Conservation (phyloP, 2,113 vertebrate genomes). For the Atrichornis clamosus region DNA sequence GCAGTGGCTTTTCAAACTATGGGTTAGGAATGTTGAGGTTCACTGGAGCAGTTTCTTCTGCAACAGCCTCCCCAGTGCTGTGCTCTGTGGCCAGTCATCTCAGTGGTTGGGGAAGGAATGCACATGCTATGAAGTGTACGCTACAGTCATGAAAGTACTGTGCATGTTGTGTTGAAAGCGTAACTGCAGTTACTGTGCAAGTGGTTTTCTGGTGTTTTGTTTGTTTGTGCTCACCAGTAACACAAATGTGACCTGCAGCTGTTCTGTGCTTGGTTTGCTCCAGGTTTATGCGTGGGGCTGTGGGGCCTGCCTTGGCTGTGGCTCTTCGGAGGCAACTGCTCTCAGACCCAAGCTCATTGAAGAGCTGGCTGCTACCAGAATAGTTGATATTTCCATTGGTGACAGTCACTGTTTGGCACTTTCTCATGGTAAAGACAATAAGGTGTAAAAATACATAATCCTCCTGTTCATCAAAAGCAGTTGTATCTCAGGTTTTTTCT, state of each 20-base stretch:
- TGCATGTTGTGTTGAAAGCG: not conserved
- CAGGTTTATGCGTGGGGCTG: conserved; percentile 98
- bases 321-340: conserved; percentile 94
- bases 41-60: not conserved
- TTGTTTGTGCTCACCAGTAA: not conserved
- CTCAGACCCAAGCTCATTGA: conserved; percentile 92
- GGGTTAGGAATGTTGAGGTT: not conserved
- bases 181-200: not conserved
- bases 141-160: not conserved
- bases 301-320: conserved; percentile 94
- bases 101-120: not conserved
- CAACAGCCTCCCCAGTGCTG: not conserved
- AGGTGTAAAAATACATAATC: not conserved
- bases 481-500: conserved; percentile 5
- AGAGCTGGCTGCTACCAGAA: conserved; percentile 91
- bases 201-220: not conserved
- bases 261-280: not conserved
- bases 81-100: not conserved
- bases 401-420: conserved; percentile 97
- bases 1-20: not conserved
- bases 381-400: conserved; percentile 97
- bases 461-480: not conserved
- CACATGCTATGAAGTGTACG: accelerated
- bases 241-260: not conserved
- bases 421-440: conserved; percentile 85